phyloP scores from a whole-genome alignment of 2,888 invertebrate species.

The Phrixothrix hirtus region DNA sequence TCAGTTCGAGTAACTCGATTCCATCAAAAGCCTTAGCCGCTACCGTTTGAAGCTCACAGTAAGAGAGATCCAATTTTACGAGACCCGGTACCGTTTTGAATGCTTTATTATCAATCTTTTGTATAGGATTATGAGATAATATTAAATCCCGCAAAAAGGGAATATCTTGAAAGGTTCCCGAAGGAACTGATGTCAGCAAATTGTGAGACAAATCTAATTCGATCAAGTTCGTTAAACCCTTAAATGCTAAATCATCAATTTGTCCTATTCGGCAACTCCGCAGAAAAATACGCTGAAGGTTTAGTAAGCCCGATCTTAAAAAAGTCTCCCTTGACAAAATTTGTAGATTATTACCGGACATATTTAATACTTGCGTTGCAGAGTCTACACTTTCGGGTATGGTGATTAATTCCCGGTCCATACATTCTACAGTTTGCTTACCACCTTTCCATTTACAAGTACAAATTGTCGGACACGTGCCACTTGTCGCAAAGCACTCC shows the following conservation, averaged over 20 bases:
- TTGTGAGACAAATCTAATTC: conserved; percentile 88
- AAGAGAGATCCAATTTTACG: conserved; percentile 81
- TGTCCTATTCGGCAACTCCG: conserved; percentile 82
- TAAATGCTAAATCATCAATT: conserved; percentile 83
- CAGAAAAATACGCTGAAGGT: conserved; percentile 84
- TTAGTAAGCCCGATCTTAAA: conserved; percentile 76
- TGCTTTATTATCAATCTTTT: conserved; percentile 74
- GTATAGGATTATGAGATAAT: conserved; percentile 79
- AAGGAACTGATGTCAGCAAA: conserved; percentile 78
- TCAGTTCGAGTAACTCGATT: conserved; percentile 75
- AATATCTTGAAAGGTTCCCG: conserved; percentile 75
- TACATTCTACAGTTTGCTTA: conserved; percentile 90
- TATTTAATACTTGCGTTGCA: conserved; percentile 88
- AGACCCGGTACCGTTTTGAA: conserved; percentile 76
- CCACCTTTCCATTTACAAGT: conserved; percentile 94
- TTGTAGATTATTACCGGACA: conserved; percentile 85
- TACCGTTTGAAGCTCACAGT: conserved; percentile 78
- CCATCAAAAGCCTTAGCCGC: conserved; percentile 78
- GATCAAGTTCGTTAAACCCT: conserved; percentile 84
- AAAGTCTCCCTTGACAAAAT: conserved; percentile 83
- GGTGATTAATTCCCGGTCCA: conserved; percentile 78
- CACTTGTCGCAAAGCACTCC: conserved; percentile 57
- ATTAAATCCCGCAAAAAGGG: conserved; percentile 82
- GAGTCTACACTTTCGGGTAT: conserved; percentile 86
- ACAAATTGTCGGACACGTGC: conserved; percentile 76